Conservation (phyloP, 2,113 vertebrate genomes). For the Pelvicachromis taeniatus region DNA sequence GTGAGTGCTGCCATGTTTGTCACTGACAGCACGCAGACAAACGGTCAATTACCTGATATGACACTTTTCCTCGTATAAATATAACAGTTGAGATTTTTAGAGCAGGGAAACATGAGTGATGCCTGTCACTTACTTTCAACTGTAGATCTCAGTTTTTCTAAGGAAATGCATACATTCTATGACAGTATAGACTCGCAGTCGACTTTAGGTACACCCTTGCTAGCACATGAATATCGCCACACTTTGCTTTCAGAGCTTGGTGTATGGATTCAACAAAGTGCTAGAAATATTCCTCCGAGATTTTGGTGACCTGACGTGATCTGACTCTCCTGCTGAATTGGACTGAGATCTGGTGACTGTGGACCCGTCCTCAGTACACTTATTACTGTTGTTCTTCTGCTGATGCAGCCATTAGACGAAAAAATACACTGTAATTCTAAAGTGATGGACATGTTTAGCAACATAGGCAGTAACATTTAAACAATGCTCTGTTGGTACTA, state of each 20-base stretch:
- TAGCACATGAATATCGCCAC: no score
- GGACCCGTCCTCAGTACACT: no score
- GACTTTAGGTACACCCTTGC: neutral
- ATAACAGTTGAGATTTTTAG: neutral
- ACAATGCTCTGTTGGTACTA: neutral
- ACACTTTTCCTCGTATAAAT: neutral
- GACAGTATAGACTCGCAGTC: neutral
- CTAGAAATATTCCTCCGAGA: no score
- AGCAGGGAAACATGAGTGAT: neutral
- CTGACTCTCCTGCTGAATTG: no score
- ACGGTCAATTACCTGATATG: neutral
- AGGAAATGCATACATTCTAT: neutral
- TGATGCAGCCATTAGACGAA: no score
- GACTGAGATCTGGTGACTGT: no score
- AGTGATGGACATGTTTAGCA: neutral
- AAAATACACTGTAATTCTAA: neutral
- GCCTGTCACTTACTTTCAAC: neutral
- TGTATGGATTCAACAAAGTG: no score
- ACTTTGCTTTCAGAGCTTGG: no score
- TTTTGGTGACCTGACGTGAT: no score
- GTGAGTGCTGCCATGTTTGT: conserved; percentile 37
- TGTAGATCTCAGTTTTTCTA: neutral
- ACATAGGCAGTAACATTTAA: neutral
- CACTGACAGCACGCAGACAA: neutral
- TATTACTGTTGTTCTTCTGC: no score